Evolutionary conservation across 2,113 vertebrate genomes (phyloP), one percentile per base, ranked within the genome.

Genomic region (Alethe castanea): DNA sequence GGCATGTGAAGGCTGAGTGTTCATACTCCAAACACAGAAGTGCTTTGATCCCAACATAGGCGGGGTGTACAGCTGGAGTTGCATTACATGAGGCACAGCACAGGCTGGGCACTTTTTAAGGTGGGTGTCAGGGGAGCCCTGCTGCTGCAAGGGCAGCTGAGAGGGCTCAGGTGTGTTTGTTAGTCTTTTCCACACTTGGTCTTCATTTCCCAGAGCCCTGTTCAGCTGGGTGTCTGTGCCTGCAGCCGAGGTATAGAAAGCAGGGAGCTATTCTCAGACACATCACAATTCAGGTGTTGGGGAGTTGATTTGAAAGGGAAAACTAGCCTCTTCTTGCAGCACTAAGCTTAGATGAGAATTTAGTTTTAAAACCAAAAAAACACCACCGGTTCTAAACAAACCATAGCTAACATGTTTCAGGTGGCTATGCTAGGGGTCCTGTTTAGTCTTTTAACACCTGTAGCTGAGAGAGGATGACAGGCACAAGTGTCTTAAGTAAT

Each of bases 11-110:
- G 47, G 66, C 57, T 23, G 69, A 60, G 36, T 33, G 73, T 56
- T 76, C 12, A 5, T 45, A 13, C n/a, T 45, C 25, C 0, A 3
- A 61, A 67, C 44, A 26, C 12, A 47, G 8, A 81, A 66, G 33
- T 53, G 56, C n/a, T 89, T 92, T 92, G 35, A 90, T 60, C 38
- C 76, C 65, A 7, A 16, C 44, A 31, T 9, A 19, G 7, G 2
- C 5, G 4, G 40, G 22, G 45, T 3, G 38, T 44, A n/a, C 0
- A 3, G 76, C 36, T 78, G n/a, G 18, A 14, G 38, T 25, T 72
- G 45, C 1, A 1, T 35, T 33, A 25, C 0, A 0, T 16, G 62
- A 48, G 59, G 77, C 76, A 69, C 24, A 0, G 0, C 45, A 5
- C 19, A 50, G 42, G 42, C 50, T 83, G 61, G 38, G 26, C 22